Percentiles rank a stretch among this genome's conserved stretches.
Evolutionary conservation across 2,797 vertebrate genomes (phyloP).

Genomic region (Gambusia yucatana): DNA sequence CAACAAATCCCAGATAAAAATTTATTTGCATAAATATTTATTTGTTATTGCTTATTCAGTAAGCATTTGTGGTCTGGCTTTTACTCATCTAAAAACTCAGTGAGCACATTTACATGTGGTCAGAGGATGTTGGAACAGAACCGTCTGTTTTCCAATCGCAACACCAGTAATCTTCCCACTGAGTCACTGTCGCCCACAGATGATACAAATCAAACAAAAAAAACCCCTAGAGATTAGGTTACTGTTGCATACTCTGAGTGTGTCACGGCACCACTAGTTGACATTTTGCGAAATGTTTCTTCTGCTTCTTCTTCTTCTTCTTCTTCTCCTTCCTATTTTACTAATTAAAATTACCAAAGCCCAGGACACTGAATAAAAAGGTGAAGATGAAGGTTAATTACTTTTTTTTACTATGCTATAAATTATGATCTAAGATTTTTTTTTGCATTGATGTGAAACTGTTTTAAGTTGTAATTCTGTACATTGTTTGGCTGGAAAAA

Average conservation of each 20-base stretch:
- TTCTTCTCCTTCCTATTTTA: background rate
- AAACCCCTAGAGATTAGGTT: background rate
- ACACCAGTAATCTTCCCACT: background rate
- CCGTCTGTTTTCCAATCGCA: background rate
- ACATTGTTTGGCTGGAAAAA: background rate
- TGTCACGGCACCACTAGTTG: background rate
- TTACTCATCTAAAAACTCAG: background rate
- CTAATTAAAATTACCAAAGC: background rate
- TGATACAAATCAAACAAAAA: background rate
- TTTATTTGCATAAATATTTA: background rate
- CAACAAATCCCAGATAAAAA: background rate
- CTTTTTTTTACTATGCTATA: background rate
- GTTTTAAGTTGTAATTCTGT: background rate
- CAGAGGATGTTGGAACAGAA: background rate
- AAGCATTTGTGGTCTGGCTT: background rate
- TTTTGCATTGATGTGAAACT: background rate
- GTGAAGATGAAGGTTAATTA: background rate
- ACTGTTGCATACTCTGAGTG: background rate
- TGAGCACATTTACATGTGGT: background rate
- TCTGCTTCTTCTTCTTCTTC: background rate
- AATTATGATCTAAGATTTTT: background rate
- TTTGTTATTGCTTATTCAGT: background rate
- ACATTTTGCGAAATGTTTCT: background rate
- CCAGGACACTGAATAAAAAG: background rate
- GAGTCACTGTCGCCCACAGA: background rate